These are phyloP conservation scores for Bradynema listronoti DNA, from an alignment of 1,140 invertebrate genomes.

Conservation along the genomic window DNA sequence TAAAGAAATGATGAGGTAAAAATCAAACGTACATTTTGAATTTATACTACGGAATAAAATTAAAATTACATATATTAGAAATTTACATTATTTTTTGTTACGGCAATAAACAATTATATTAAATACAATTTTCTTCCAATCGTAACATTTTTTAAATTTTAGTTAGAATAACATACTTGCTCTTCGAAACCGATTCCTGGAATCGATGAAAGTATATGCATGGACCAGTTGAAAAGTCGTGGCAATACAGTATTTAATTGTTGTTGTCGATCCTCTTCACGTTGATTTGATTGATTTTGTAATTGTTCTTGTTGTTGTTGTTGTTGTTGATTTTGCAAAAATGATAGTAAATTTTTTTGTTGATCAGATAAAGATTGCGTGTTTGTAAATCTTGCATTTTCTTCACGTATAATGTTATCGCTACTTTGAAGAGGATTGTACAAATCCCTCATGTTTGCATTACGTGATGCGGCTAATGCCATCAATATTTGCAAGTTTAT, in stretches of 20 bases:
- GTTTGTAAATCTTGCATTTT: too few relatives aligned
- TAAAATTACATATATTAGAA: background rate
- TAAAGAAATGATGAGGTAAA: background rate
- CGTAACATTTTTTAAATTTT: constrained; percentile 7
- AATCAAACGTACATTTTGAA: constrained; percentile 1
- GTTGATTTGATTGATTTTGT: constrained; percentile 10
- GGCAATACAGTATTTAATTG: constrained; percentile 11
- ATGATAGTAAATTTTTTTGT: background rate
- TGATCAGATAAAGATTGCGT: too few relatives aligned
- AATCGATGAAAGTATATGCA: constrained; percentile 10
- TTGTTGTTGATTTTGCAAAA: constrained; percentile 4
- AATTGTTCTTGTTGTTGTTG: background rate
- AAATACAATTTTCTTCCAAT: background rate
- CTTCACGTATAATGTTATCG: too few relatives aligned
- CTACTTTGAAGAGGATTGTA: too few relatives aligned
- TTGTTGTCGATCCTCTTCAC: background rate
- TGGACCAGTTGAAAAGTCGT: constrained; percentile 18
- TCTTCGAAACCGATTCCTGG: constrained; percentile 16
- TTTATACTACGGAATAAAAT: background rate
- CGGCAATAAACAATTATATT: background rate
- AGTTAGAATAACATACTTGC: constrained; percentile 4
- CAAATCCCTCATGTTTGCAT: too few relatives aligned
- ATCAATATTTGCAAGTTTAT: too few relatives aligned
- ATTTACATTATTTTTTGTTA: background rate
- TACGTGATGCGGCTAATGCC: too few relatives aligned